Conservation (phyloP, 2,888 invertebrate genomes). For the Belgica antarctica region DNA sequence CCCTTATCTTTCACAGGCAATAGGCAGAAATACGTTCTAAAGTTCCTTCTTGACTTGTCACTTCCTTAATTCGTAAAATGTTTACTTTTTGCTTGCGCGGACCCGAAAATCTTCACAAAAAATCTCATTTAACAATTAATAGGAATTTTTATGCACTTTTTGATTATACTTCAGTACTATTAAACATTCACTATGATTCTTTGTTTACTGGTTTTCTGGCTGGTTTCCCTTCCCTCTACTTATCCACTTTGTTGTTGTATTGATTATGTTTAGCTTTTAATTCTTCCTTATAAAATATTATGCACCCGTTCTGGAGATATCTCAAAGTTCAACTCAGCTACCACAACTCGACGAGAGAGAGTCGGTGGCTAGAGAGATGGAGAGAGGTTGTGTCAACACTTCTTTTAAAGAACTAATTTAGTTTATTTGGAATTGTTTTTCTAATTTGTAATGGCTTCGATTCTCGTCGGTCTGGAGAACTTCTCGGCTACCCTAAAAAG, state of each 20-base stretch:
- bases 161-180: conserved; percentile 39
- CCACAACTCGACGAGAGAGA: conserved; percentile 23
- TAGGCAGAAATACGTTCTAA: conserved; percentile 43
- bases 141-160: conserved; percentile 44
- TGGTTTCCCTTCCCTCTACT: too few species aligned
- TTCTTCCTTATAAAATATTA: conserved; percentile 37
- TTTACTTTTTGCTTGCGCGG: neutral
- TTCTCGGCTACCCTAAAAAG: neutral
- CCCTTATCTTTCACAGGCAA: conserved; percentile 40
- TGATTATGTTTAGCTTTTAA: conserved; percentile 43
- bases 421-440: conserved; percentile 28
- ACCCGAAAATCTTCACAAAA: conserved; percentile 36
- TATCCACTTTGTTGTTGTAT: conserved; percentile 22
- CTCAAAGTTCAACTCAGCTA: neutral
- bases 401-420: neutral
- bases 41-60: too few species aligned
- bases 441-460: conserved; percentile 7
- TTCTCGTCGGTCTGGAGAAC: neutral
- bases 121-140: conserved; percentile 44
- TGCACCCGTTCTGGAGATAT: conserved; percentile 44
- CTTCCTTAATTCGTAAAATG: conserved; percentile 30
- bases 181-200: conserved; percentile 42
- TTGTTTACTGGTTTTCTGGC: conserved; percentile 40
- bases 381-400: neutral
- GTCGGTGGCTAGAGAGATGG: neutral